Conservation (phyloP, 2,113 vertebrate species). For the Tricholaema leucomelas region DNA sequence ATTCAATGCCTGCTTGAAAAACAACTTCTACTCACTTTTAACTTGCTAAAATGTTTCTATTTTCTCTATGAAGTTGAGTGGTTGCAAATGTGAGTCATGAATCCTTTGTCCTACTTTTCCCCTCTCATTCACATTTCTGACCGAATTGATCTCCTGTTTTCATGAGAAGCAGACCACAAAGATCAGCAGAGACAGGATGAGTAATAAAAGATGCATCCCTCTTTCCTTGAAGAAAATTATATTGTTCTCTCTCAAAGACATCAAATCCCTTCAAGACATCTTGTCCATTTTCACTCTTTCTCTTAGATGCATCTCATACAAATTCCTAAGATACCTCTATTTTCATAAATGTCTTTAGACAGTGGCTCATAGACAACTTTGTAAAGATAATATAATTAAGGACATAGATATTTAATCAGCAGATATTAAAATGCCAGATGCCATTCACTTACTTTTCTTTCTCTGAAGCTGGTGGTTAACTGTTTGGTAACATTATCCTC, state of each 20-base stretch:
- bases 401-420: background rate
- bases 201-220: background rate
- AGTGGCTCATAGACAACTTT: background rate
- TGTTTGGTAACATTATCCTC: background rate
- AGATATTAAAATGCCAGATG: background rate
- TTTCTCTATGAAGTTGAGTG: background rate
- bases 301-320: background rate
- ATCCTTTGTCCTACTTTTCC: background rate
- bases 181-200: background rate
- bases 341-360: background rate
- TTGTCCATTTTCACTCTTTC: background rate
- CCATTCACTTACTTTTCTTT: background rate
- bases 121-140: background rate
- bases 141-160: background rate
- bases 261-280: background rate
- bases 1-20: conserved; percentile 30
- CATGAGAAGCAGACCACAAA: background rate
- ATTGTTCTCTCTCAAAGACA: background rate
- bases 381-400: background rate
- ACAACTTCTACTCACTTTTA: conserved; percentile 24
- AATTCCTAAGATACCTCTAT: background rate
- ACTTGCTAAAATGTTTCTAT: background rate
- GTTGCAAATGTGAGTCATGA: background rate
- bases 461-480: background rate
- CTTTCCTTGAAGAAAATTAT: background rate